These are phyloP conservation scores for Leucozona laternaria DNA, from an alignment of 2,888 invertebrate species.

Conservation along the genomic window DNA sequence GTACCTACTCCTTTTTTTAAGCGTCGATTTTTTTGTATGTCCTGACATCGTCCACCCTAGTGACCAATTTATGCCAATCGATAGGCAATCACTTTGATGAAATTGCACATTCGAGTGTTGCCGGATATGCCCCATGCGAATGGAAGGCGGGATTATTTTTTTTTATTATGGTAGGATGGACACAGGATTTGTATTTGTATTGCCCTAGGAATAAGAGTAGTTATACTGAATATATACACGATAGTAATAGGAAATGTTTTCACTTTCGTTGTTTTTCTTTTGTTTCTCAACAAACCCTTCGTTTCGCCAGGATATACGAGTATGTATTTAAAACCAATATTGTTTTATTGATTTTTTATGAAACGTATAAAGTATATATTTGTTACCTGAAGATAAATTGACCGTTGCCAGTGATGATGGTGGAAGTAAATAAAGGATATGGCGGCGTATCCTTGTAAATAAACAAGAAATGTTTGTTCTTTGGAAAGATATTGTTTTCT, in stretches of 20 bases:
- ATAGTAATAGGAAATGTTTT: conserved; percentile 33
- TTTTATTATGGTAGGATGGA: conserved; percentile 51
- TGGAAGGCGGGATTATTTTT: conserved; percentile 7
- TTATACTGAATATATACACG: not conserved
- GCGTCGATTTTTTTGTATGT: conserved; percentile 23
- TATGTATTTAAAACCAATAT: conserved; percentile 1
- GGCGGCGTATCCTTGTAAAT: not conserved
- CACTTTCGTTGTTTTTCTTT: not conserved
- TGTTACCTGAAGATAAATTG: conserved; percentile 18
- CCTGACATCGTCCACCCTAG: conserved; percentile 48
- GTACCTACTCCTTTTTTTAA: conserved; percentile 1
- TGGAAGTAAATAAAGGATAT: not conserved
- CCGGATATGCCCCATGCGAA: conserved; percentile 37
- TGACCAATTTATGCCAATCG: conserved; percentile 67
- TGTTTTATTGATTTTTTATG: conserved; percentile 29
- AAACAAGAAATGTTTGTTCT: not conserved
- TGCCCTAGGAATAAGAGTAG: conserved; percentile 46
- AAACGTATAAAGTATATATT: not conserved
- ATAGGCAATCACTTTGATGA: conserved; percentile 69
- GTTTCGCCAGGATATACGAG: not conserved
- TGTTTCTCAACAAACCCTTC: conserved; percentile 3
- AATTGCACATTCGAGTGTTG: conserved; percentile 57
- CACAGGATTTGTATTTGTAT: conserved; percentile 49
- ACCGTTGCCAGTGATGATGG: not conserved
- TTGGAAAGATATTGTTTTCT: not conserved